These are phyloP conservation scores for Sialia sialis DNA, from an alignment of 2,113 vertebrate species.

Conservation along the genomic window DNA sequence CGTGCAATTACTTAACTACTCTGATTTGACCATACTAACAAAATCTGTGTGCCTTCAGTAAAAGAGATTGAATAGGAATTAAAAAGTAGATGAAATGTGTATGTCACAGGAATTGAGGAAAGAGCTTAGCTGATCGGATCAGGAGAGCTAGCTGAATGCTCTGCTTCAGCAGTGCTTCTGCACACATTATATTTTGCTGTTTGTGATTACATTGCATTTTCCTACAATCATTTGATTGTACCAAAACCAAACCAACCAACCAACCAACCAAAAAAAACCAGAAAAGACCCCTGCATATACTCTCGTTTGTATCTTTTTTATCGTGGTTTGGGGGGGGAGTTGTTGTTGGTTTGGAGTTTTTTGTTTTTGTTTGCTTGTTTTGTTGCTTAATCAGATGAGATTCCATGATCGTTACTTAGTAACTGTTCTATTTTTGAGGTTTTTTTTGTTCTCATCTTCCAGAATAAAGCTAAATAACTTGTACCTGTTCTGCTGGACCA, in stretches of 20 bases:
- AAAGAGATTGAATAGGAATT: background rate
- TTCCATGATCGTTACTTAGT: background rate
- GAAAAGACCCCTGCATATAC: fast-evolving
- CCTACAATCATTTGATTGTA: background rate
- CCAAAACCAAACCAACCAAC: too few relatives aligned
- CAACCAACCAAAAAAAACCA: too few relatives aligned
- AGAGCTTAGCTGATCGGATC: background rate
- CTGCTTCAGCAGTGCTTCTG: background rate
- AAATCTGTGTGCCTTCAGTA: background rate
- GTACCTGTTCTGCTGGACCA: background rate
- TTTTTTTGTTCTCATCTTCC: background rate
- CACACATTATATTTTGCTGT: background rate
- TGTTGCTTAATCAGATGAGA: background rate
- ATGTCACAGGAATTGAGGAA: background rate
- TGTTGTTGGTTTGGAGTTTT: background rate
- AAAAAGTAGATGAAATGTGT: background rate
- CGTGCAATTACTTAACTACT: background rate
- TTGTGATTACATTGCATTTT: background rate
- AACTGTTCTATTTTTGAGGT: background rate
- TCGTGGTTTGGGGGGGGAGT: fast-evolving
- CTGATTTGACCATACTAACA: background rate
- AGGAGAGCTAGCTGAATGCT: background rate
- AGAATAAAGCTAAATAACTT: background rate
- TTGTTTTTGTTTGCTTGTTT: background rate
- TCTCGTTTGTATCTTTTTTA: fast-evolving